phyloP scores from a whole-genome alignment of 2,113 vertebrate species.

The Azemiops feae region DNA sequence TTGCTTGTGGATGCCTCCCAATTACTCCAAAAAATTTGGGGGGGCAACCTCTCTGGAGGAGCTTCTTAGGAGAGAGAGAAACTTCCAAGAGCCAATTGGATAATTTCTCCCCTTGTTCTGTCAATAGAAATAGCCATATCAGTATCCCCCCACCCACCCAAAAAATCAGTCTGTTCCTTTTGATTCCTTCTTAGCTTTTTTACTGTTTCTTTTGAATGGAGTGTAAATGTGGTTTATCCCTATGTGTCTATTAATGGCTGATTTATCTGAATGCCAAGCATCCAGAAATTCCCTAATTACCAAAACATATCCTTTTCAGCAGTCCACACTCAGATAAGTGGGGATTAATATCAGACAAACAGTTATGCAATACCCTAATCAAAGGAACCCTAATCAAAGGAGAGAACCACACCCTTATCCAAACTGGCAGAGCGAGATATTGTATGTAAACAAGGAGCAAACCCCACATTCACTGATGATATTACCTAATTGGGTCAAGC shows the following conservation, averaged over 20 bases:
- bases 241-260: background rate
- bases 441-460: background rate
- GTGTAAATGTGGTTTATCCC: background rate
- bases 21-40: background rate
- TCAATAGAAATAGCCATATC: background rate
- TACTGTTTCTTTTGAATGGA: background rate
- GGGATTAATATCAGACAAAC: background rate
- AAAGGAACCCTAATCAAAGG: background rate
- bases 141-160: background rate
- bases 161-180: background rate
- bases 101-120: background rate
- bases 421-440: background rate
- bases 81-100: background rate
- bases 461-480: background rate
- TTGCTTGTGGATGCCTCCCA: background rate
- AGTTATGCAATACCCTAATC: background rate
- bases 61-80: background rate
- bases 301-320: background rate
- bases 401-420: background rate
- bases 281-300: background rate
- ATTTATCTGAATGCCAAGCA: background rate
- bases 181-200: background rate
- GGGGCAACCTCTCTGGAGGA: background rate
- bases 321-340: background rate
- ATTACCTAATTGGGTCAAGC: background rate